These are phyloP conservation scores for Drosophila kuntzei DNA, from an alignment of 2,888 invertebrate species.

Conservation along the genomic window DNA sequence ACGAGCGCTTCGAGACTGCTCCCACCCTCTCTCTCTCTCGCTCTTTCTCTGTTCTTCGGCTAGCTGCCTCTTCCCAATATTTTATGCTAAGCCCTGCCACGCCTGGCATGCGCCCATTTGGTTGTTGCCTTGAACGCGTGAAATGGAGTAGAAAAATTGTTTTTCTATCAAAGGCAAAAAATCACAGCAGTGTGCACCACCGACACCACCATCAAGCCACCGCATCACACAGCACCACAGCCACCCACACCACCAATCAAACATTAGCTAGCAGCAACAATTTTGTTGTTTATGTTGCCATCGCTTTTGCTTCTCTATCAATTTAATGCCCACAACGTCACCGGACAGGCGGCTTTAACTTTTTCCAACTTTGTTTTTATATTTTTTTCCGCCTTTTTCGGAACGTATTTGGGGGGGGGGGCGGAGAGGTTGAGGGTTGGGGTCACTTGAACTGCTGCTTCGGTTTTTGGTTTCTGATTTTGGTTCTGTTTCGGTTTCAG, in stretches of 20 bases:
- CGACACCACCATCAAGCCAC: not conserved
- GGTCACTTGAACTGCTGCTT: constrained; percentile 51
- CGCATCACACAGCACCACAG: not conserved
- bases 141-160: constrained; percentile 83
- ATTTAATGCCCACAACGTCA: constrained; percentile 66
- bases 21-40: not conserved
- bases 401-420: constrained; percentile 3
- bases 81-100: constrained; percentile 34
- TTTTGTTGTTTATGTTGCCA: constrained; percentile 52
- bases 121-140: constrained; percentile 74
- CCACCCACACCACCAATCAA: not conserved
- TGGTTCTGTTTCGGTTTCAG: constrained; percentile 43
- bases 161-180: constrained; percentile 78
- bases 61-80: not conserved
- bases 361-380: constrained; percentile 35
- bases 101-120: constrained; percentile 27
- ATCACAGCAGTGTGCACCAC: constrained; percentile 56
- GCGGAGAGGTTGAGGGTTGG: constrained; percentile 17
- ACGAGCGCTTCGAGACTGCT: constrained; percentile 45
- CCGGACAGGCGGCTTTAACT: constrained; percentile 75
- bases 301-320: constrained; percentile 58
- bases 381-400: constrained; percentile 6
- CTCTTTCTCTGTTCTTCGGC: not conserved
- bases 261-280: constrained; percentile 46
- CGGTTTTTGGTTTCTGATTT: constrained; percentile 45